phyloP scores from a whole-genome alignment of 2,113 vertebrate genomes.

The Chionis minor region DNA sequence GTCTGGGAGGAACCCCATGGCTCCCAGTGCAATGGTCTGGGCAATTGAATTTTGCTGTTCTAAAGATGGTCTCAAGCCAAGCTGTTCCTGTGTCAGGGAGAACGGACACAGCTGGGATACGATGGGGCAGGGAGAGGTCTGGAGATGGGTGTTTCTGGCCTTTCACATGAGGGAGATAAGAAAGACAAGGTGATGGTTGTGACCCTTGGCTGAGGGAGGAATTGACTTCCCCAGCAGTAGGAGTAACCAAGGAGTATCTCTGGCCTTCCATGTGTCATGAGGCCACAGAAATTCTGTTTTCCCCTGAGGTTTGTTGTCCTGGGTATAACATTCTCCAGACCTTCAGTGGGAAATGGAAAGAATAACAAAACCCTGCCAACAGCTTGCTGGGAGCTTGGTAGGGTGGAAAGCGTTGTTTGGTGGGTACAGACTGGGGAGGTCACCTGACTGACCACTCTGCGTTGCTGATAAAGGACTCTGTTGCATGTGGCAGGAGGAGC shows the following conservation, averaged over 20 bases:
- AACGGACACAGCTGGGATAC: background rate
- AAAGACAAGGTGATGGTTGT: background rate
- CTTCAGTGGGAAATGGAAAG: background rate
- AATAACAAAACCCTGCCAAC: background rate
- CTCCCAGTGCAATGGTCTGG: background rate
- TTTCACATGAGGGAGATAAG: background rate
- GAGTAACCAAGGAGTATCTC: background rate
- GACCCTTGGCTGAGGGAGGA: background rate
- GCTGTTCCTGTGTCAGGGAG: background rate
- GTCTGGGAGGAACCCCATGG: background rate
- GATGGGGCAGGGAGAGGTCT: background rate
- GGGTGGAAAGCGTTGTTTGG: background rate
- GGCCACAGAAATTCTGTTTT: background rate
- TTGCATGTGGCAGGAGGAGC: background rate
- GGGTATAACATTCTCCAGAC: background rate
- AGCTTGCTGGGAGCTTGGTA: background rate
- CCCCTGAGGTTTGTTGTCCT: background rate
- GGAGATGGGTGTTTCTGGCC: background rate
- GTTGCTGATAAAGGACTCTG: background rate
- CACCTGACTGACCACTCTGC: background rate
- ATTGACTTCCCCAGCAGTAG: background rate
- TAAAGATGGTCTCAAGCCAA: background rate
- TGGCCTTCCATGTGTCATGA: fast-evolving
- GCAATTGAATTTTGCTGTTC: background rate
- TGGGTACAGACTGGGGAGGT: background rate